Evolutionary conservation across 1,140 invertebrate genomes (phyloP), one percentile per base, ranked within the genome.

Genomic region (Theocolax elegans): DNA sequence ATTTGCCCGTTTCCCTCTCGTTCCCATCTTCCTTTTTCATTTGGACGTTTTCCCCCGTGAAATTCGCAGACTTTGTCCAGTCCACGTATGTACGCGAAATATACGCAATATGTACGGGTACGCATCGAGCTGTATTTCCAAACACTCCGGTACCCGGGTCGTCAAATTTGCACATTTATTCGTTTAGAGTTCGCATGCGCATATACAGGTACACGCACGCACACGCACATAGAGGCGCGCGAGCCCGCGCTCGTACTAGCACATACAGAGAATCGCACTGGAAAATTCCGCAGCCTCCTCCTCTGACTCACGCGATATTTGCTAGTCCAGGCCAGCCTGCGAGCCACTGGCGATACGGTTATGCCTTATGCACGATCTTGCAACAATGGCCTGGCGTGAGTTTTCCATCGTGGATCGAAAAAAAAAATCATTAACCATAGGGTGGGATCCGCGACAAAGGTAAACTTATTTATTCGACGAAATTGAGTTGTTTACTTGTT

Each of bases 131-230:
- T 53, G 65, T 63, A 72, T 77, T 74, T 75, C 63, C 67, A 72
- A 75, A 74, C 58, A 64, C 48, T 48, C 40, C 51, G 72, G 72
- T 64, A 38, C 29, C 51, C 59, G 73, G 73, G 71, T 79, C 78
- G 77, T 79, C 76, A 79, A 81, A 81, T 81, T 81, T 81, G 79
- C 80, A 80, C 80, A 77, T 80, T 81, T 80, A 80, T 80, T 79
- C 80, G 80, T 77, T 81, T 81, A 81, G 60, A 21, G 58, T 17
- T 3, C 40, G 42, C 19, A 6, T 12, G 21, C 58, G n/a, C 25
- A 27, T 21, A 9, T 51, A 51, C 6, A 23, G 7, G 49, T 19
- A n/a, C 44, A 48, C 44, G n/a, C 35, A 38, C 35, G 6, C 35
- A 38, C n/a, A n/a, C n/a, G n/a, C n/a, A n/a, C n/a, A n/a, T n/a